phyloP scores from a whole-genome alignment of 37 sponge, comb jelly and placozoan species.

The Cladorhizidae sp. region DNA sequence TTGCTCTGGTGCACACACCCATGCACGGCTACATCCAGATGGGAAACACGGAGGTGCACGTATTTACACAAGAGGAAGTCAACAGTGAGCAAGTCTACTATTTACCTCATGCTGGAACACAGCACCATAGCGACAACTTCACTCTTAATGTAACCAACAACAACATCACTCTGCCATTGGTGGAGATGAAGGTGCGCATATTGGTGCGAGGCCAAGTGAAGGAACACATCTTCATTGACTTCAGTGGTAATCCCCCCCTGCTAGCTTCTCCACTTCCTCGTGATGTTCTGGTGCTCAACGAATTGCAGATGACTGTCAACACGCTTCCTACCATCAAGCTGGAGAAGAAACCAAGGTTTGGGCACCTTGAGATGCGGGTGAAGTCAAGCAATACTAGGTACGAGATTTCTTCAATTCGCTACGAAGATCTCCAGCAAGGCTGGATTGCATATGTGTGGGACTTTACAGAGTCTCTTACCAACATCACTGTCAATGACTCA shows the following conservation, averaged over 20 bases:
- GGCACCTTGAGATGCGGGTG: slow-evolving; percentile 15
- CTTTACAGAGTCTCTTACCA: not conserved
- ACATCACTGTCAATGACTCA: slow-evolving; percentile 3
- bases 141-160: slow-evolving; percentile 15
- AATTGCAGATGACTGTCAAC: not conserved
- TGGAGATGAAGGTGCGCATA: not conserved
- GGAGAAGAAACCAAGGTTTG: slow-evolving; percentile 5
- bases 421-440: slow-evolving; percentile 19
- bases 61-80: slow-evolving; percentile 37
- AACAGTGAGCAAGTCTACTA: slow-evolving; percentile 15
- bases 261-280: slow-evolving; percentile 22
- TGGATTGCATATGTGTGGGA: slow-evolving; percentile 46
- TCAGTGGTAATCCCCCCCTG: not conserved
- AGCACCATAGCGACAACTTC: slow-evolving; percentile 19
- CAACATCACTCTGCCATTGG: not conserved
- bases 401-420: not conserved
- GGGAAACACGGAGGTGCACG: not conserved
- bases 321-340: slow-evolving; percentile 12
- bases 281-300: slow-evolving; percentile 5
- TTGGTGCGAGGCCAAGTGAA: slow-evolving; percentile 21
- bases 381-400: not conserved
- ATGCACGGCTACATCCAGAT: not conserved
- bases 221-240: not conserved
- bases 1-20: not conserved
- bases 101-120: slow-evolving; percentile 3